phyloP scores from a whole-genome alignment of 2,113 vertebrate species.

The Ascaphus truei region DNA sequence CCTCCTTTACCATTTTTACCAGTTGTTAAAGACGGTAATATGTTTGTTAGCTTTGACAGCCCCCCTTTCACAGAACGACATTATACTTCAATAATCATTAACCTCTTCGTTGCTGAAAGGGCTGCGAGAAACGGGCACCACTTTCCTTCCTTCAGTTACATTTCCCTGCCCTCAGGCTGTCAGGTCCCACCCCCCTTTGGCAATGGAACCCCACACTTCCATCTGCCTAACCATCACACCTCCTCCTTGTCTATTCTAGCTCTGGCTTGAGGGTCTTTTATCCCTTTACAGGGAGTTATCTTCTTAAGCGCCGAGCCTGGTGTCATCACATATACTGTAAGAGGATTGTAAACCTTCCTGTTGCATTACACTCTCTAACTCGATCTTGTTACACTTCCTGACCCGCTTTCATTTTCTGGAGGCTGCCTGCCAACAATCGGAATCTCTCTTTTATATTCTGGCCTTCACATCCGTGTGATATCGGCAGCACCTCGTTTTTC shows the following conservation, averaged over 20 bases:
- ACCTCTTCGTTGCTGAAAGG: not conserved
- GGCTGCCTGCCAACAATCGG: not conserved
- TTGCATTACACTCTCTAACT: not conserved
- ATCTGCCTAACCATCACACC: not conserved
- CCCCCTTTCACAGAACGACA: too few relatives aligned
- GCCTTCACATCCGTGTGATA: not conserved
- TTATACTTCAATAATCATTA: not conserved
- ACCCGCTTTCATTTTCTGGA: too few relatives aligned
- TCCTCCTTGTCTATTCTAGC: not conserved
- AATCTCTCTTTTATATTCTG: not conserved
- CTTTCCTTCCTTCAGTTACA: not conserved
- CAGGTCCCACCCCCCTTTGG: not conserved
- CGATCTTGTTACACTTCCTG: not conserved
- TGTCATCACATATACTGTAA: conserved; percentile 9
- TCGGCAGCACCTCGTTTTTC: not conserved
- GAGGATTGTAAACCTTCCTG: not conserved
- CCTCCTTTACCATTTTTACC: too few relatives aligned
- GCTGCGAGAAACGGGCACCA: not conserved
- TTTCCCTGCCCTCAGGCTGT: not conserved
- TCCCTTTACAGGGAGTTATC: not conserved
- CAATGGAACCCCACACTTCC: not conserved
- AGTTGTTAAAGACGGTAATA: too few relatives aligned
- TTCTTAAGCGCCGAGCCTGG: not conserved
- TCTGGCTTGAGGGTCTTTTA: not conserved
- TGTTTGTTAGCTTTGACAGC: too few relatives aligned